phyloP scores from a whole-genome alignment of 1,140 invertebrate genomes.

The Eciton burchellii region DNA sequence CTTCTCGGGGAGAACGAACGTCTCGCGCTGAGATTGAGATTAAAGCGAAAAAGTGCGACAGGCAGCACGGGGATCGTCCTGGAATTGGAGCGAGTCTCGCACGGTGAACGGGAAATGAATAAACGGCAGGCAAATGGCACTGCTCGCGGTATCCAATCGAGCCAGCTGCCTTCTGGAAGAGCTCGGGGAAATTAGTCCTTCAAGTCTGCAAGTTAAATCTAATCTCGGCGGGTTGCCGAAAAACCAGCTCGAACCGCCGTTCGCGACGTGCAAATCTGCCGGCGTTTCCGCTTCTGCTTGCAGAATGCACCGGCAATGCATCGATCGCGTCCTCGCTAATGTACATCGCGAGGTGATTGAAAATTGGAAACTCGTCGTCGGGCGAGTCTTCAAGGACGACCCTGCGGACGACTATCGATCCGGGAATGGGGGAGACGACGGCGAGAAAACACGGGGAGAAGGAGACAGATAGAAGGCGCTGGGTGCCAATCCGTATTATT shows the following conservation, averaged over 20 bases:
- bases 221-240: conserved; percentile 9
- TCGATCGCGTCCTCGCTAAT: conserved; percentile 27
- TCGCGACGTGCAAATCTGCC: background rate
- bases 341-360: background rate
- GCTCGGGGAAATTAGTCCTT: conserved; percentile 40
- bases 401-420: conserved; percentile 79
- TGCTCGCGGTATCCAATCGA: no score
- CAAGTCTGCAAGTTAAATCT: conserved; percentile 27
- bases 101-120: background rate
- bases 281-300: background rate
- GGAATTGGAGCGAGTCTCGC: background rate
- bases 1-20: background rate
- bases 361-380: conserved; percentile 52
- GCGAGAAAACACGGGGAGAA: conserved; percentile 57
- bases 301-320: background rate
- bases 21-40: background rate
- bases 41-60: background rate
- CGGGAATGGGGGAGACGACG: conserved; percentile 68
- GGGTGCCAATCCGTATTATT: conserved; percentile 55
- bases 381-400: conserved; percentile 56
- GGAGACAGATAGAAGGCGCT: conserved; percentile 19
- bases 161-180: background rate
- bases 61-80: background rate
- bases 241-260: conserved; percentile 25
- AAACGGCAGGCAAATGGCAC: background rate